phyloP scores from a whole-genome alignment of 1,140 invertebrate species.

The Mactra quadrangularis region DNA sequence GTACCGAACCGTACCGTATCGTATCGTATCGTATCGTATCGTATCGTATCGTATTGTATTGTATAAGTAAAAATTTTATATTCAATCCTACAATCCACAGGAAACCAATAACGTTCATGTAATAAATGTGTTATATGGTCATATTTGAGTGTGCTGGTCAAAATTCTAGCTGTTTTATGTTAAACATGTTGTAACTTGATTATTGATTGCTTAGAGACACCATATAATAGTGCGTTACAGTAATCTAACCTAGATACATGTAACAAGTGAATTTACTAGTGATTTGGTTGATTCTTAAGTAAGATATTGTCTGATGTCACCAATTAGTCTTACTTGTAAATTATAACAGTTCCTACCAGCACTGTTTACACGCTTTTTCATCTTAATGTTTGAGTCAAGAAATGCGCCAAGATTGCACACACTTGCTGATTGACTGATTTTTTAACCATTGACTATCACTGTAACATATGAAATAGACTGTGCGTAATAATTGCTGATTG shows the following conservation, averaged over 20 bases:
- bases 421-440: too few relatives aligned
- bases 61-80: slow-evolving; percentile 25
- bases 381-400: slow-evolving; percentile 13
- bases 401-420: slow-evolving; percentile 15
- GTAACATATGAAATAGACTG: too few relatives aligned
- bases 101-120: slow-evolving; percentile 42
- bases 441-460: too few relatives aligned
- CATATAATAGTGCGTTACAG: too few relatives aligned
- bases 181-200: too few relatives aligned
- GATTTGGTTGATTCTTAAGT: slow-evolving; percentile 14
- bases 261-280: too few relatives aligned
- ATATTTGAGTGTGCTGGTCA: slow-evolving; percentile 6
- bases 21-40: too few relatives aligned
- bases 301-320: slow-evolving; percentile 36
- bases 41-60: too few relatives aligned
- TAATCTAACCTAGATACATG: slow-evolving; percentile 36
- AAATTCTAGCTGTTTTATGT: slow-evolving; percentile 36
- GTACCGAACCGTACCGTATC: too few relatives aligned
- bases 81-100: slow-evolving; percentile 4
- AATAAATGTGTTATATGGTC: slow-evolving; percentile 30
- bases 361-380: slow-evolving; percentile 34
- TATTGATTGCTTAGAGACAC: too few relatives aligned
- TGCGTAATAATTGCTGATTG: too few relatives aligned
- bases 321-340: slow-evolving; percentile 11
- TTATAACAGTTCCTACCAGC: slow-evolving; percentile 17